Evolutionary conservation across 2,113 vertebrate genomes (phyloP), one percentile per base, ranked within the genome.

Genomic region (Aldabrachelys gigantea): DNA sequence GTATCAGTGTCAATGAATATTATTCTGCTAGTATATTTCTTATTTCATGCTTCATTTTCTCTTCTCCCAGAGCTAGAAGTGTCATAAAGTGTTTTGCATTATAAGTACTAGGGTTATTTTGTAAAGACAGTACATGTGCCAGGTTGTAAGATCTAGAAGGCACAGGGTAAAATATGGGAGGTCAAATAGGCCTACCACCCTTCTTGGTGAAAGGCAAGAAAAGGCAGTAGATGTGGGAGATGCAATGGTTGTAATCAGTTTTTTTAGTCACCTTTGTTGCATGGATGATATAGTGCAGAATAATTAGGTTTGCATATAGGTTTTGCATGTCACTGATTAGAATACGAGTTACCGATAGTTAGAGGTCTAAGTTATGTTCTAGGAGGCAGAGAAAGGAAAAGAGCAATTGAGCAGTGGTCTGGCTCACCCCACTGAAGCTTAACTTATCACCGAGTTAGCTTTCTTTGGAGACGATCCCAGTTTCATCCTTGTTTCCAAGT

Each of bases 31-130:
- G 94, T 96, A 95, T 97, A 97, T 97, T 98, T 97, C 97, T 97
- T 98, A 98, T 97, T 97, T 98, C 97, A 97, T 98, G 97, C 97
- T 97, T 98, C 97, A 97, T 97, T 97, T 97, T 97, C 94, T 95
- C 78, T 97, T 97, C 92, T 98, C 87, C 95, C 95, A 94, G 84
- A 97, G 95, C 96, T 95, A 95, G 94, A 97, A 93, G 94, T 96
- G 91, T 96, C 96, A 96, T 97, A 95, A 98, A 97, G 89, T 95
- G 93, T 95, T 96, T 96, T 97, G 92, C 96, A 96, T 97, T 96
- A 82, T 95, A 97, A 97, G 92, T 96, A 91, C 95, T 85, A 86
- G 91, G 88, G 90, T 92, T 97, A 92, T 96, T 95, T 89, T 95
- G 97, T 96, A 94, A 94, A 95, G 92, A 91, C 88, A 95, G 93